Base-by-base conservation (phyloP, 2,888 invertebrate genomes). In the Oligia fasciuncula region DNA sequence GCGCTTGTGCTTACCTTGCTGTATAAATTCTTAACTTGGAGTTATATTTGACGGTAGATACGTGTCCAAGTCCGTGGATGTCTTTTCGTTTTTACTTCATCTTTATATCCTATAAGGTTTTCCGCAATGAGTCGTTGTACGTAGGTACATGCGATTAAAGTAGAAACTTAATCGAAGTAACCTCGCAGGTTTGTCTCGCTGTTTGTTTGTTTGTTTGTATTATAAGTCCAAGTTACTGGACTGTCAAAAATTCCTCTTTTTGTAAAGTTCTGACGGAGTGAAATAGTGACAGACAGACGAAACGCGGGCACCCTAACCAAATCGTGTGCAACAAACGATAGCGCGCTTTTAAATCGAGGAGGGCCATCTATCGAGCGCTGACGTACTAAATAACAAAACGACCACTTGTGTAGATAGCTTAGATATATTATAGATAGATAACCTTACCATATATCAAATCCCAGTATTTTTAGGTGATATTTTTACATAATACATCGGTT, bases 261-360 rank as follows among this genome's bases (percentile, higher is more conserved):
- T 4, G 13, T 43, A 57, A 40, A 9, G n/a, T 17, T 57, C 0
- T 2, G 23, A 40, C 19, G 23, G 23, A 71, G 4, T 63, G 2
- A 4, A 35, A 4, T 23, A 57, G 23, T 35, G 17, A 6, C 29
- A 17, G 2, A 29, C 29, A 1, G 29, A 1, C 29, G 17, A 9
- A 35, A 29, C 9, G 29, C 29, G 17, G 4, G 29, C 4, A 63
- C 29, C 29, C 63, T 35, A 63, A 63, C 29, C 63, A 63, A 63
- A 29, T 63, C 17, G 4, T 9, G 23, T 14, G 1, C 11, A 8
- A 14, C 29, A 19, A 69, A 74, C 54, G n/a, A 46, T 70, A 75
- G 72, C 75, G 11, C 8, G n/a, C 35, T 19, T 76, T 72, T 49
- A 72, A 49, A 76, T 40, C 49, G 76, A 73, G 19, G n/a, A 62